phyloP scores from a whole-genome alignment of 2,888 invertebrate genomes.

The Sepiola atlantica region DNA sequence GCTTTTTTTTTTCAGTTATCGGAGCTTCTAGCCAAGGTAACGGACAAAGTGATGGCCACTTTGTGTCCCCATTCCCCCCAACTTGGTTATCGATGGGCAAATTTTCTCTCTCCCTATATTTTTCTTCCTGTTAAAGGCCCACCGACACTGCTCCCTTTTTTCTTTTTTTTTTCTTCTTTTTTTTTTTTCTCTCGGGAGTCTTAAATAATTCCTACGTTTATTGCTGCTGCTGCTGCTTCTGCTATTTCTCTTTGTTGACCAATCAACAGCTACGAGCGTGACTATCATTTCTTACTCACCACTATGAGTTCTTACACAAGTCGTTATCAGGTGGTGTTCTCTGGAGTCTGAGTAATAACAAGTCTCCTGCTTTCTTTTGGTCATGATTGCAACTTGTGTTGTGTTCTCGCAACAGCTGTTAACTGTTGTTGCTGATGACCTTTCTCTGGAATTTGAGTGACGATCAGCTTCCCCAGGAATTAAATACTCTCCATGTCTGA shows the following conservation, averaged over 20 bases:
- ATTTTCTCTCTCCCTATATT: not conserved
- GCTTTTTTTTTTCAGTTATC: slow-evolving; percentile 39
- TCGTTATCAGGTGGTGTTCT: too few species aligned
- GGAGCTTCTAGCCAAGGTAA: slow-evolving; percentile 41
- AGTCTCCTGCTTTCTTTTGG: too few species aligned
- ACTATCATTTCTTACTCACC: too few species aligned
- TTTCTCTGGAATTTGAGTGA: too few species aligned
- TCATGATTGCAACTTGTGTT: too few species aligned
- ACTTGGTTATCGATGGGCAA: not conserved
- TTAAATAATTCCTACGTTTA: not conserved
- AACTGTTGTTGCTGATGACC: too few species aligned
- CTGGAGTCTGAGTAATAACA: too few species aligned
- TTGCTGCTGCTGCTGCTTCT: not conserved
- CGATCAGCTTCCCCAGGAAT: too few species aligned
- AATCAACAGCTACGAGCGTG: not conserved
- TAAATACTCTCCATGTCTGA: too few species aligned
- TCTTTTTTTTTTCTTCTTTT: not conserved
- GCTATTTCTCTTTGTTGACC: not conserved
- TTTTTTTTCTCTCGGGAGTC: not conserved
- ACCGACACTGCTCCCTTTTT: not conserved
- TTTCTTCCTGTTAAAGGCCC: too few species aligned
- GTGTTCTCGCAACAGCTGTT: too few species aligned
- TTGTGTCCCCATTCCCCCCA: not conserved
- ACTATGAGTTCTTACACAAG: too few species aligned
- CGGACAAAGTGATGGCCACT: not conserved